A percentile compares a stretch with the other conserved stretches of the same genome.
Evolutionary conservation across 2,888 invertebrate genomes (phyloP).

Genomic region (Hyles lineata): DNA sequence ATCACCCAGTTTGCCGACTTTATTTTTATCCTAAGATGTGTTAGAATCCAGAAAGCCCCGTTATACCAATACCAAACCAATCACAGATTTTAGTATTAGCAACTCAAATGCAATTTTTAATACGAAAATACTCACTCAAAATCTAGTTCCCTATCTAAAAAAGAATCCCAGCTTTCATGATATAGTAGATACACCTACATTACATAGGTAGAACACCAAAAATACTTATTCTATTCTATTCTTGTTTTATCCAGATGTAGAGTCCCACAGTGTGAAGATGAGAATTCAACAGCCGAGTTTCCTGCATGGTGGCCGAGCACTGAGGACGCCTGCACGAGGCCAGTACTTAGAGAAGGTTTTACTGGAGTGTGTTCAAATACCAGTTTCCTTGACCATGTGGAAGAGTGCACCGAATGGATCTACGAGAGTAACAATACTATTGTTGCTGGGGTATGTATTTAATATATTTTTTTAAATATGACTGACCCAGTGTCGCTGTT

Average conservation of each 20-base stretch:
- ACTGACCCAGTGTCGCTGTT: neutral
- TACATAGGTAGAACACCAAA: neutral
- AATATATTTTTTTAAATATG: neutral
- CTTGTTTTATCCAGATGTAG: constrained; percentile 58
- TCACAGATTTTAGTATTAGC: no score
- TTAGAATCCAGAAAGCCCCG: no score
- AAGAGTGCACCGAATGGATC: constrained; percentile 62
- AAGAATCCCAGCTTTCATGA: no score
- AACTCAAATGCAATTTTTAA: no score
- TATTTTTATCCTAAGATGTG: no score
- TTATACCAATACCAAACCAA: no score
- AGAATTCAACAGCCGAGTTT: constrained; percentile 39
- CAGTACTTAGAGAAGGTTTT: constrained; percentile 47
- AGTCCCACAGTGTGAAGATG: constrained; percentile 63
- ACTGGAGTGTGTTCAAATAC: constrained; percentile 48
- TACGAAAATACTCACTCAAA: no score
- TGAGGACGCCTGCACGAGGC: constrained; percentile 59
- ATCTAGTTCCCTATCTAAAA: no score
- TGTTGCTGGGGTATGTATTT: constrained; percentile 59
- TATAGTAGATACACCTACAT: neutral
- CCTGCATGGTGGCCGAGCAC: constrained; percentile 67
- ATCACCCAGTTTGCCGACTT: no score
- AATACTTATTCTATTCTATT: no score
- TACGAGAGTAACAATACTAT: constrained; percentile 69
- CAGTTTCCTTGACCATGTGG: constrained; percentile 53